Percentiles rank a stretch among this genome's conserved stretches.
Conservation (phyloP, 2,113 vertebrate species). For the Gallinago paraguaiae region DNA sequence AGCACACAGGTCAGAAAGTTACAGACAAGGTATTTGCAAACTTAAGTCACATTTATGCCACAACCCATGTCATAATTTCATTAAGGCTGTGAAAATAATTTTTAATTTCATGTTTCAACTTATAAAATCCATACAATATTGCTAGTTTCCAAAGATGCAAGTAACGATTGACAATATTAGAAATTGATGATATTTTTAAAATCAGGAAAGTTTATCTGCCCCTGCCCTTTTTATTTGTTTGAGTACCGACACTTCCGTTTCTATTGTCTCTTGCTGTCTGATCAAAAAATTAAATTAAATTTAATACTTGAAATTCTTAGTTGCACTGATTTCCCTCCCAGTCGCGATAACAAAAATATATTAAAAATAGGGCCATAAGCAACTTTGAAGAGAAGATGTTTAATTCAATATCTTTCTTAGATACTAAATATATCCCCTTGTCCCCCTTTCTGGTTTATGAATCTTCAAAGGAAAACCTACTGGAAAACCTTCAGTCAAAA, state of each 20-base stretch:
- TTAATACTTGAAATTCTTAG: background rate
- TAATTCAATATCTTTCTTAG: background rate
- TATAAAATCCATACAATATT: background rate
- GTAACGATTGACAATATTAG: background rate
- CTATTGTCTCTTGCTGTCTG: background rate
- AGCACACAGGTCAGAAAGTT: constrained; percentile 64
- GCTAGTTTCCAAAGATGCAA: background rate
- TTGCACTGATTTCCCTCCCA: background rate
- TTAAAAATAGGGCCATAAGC: background rate
- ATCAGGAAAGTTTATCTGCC: background rate
- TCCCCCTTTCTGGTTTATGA: background rate
- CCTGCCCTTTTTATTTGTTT: background rate
- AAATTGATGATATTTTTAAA: background rate
- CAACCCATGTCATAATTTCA: background rate
- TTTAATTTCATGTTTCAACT: background rate
- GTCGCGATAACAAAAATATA: background rate
- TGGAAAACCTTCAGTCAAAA: background rate
- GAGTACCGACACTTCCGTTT: background rate
- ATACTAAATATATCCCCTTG: background rate
- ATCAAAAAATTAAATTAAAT: background rate
- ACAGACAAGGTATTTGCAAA: constrained; percentile 66
- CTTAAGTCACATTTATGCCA: constrained; percentile 2
- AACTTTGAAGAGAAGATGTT: background rate
- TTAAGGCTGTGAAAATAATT: background rate
- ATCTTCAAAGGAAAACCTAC: background rate